Percentiles rank a stretch among this genome's conserved stretches.
Conservation (phyloP, 2,888 invertebrate species). For the Parnassius glacialis region DNA sequence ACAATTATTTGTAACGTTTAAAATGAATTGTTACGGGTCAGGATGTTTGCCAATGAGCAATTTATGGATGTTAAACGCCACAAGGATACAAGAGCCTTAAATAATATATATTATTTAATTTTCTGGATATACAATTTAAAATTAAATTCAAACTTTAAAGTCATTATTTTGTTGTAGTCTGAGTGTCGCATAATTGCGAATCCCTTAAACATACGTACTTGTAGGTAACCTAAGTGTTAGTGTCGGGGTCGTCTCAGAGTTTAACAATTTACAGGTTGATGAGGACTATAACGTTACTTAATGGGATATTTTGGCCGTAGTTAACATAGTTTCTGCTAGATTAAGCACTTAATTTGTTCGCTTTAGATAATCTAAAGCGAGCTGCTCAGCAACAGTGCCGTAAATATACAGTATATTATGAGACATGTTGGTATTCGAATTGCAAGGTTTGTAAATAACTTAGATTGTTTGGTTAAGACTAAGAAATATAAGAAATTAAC, state of each 20-base stretch:
- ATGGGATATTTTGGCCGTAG: constrained; percentile 28
- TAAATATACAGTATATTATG: constrained; percentile 11
- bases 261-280: constrained; percentile 27
- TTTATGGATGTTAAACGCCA: no score
- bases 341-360: constrained; percentile 27
- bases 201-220: background rate
- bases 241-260: constrained; percentile 14
- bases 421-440: constrained; percentile 15
- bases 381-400: constrained; percentile 6
- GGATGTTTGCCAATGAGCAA: no score
- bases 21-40: no score
- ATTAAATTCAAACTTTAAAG: no score
- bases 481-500: no score
- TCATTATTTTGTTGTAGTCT: no score
- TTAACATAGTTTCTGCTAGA: constrained; percentile 28
- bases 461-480: background rate
- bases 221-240: constrained; percentile 17
- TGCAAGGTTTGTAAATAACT: background rate
- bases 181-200: no score
- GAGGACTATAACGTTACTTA: constrained; percentile 26
- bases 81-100: no score
- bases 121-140: no score
- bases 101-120: no score
- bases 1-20: no score
- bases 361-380: constrained; percentile 21